Base-by-base conservation (phyloP, 1,140 invertebrate genomes). In the Polypedilum vanderplanki region DNA sequence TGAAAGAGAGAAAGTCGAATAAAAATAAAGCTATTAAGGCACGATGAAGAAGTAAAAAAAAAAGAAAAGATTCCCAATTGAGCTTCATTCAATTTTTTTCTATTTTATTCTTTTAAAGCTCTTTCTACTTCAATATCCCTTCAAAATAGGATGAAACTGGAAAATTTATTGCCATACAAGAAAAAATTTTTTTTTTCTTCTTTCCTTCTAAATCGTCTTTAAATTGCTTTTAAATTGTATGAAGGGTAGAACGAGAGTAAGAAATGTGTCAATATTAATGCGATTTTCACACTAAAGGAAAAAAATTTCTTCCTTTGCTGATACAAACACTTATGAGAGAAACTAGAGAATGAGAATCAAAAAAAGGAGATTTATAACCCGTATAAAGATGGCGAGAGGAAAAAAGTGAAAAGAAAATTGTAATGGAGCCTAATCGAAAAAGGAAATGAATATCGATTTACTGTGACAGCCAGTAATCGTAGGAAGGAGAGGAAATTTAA, bases 381-480 rank as follows among this genome's bases (percentile, higher is more conserved):
- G 15, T 46, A 15, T n/a, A n/a, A n/a, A n/a, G n/a, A n/a, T n/a
- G n/a, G n/a, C n/a, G n/a, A n/a, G n/a, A n/a, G n/a, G n/a, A n/a
- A 46, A 46, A 7, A 46, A 46, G 41, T 46, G 41, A 46, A 46
- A 46, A 46, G 41, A 46, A 46, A 41, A 46, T 46, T 46, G 41
- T 46, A 46, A 46, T 10, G 15, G 41, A 46, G 41, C 41, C 41
- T 46, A 46, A 46, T 46, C 41, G 41, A 1, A 46, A 7, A 46
- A 46, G 41, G 41, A 46, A 46, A 46, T 46, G 41, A 46, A 46
- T 46, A 46, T 46, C 41, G 41, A 46, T 46, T 46, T 46, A 46
- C 15, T 46, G 41, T 46, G 41, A 46, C 41, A 46, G 41, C 15
- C 41, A 3, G 15, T n/a, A n/a, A n/a, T n/a, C n/a, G n/a, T n/a